Evolutionary conservation across 2,888 invertebrate species (phyloP).

Genomic region (Ferdinandea cuprea): DNA sequence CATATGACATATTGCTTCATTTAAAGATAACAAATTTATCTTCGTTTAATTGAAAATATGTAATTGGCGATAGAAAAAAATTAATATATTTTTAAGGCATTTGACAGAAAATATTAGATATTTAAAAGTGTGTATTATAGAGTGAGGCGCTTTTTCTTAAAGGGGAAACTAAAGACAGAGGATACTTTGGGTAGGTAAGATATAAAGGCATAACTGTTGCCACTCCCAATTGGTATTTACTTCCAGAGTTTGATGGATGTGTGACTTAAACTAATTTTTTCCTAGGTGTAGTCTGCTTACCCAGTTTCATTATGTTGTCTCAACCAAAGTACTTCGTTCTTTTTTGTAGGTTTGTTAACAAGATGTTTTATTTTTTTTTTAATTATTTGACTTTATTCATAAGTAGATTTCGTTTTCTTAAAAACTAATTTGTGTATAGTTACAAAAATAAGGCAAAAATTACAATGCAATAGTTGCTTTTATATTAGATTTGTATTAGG

Average conservation of each 20-base stretch:
- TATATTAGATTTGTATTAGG: slow-evolving; percentile 44
- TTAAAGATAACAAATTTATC: slow-evolving; percentile 18
- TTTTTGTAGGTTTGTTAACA: too few relatives aligned
- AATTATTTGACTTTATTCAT: slow-evolving; percentile 56
- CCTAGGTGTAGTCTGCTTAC: too few relatives aligned
- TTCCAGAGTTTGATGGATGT: too few relatives aligned
- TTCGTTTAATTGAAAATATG: slow-evolving; percentile 2
- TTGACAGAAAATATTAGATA: slow-evolving; percentile 31
- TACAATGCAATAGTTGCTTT: slow-evolving; percentile 35
- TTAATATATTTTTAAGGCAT: slow-evolving; percentile 29
- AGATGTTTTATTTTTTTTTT: background rate
- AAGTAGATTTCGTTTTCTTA: slow-evolving; percentile 60
- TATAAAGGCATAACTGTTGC: too few relatives aligned
- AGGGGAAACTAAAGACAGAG: background rate
- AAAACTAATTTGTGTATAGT: slow-evolving; percentile 59
- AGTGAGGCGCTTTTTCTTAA: background rate
- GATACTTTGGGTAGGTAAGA: too few relatives aligned
- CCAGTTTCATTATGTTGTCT: too few relatives aligned
- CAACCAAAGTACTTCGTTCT: too few relatives aligned
- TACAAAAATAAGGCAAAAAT: slow-evolving; percentile 52
- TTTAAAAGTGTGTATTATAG: slow-evolving; percentile 10
- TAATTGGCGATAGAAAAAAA: slow-evolving; percentile 15
- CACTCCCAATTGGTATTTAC: background rate
- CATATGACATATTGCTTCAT: slow-evolving; percentile 64
- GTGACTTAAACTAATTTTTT: too few relatives aligned